A percentile compares a stretch with the other conserved stretches of the same genome.
Conservation (phyloP, 2,797 vertebrate species). For the Tragopan temminckii region DNA sequence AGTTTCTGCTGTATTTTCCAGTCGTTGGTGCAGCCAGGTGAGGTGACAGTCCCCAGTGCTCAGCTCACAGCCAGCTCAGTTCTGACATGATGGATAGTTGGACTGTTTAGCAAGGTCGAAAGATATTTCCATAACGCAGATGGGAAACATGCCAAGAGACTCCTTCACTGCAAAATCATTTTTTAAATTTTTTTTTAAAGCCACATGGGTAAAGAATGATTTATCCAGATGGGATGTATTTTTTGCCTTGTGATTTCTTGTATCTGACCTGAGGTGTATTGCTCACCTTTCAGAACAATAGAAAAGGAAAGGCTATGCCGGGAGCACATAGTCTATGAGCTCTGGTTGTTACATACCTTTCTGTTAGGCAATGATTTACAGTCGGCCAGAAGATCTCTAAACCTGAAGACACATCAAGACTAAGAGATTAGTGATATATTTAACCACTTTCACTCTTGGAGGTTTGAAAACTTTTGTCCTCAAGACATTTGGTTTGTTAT, state of each 20-base stretch:
- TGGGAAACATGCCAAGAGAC: not conserved
- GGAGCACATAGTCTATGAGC: not conserved
- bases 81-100: slow-evolving; percentile 12
- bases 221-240: not conserved
- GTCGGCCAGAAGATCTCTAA: not conserved
- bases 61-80: not conserved
- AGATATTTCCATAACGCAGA: slow-evolving; percentile 34
- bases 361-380: not conserved
- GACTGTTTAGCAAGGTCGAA: not conserved
- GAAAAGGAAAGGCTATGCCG: not conserved
- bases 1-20: not conserved
- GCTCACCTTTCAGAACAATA: not conserved
- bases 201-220: not conserved
- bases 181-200: not conserved
- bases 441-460: slow-evolving; percentile 34
- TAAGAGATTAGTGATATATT: not conserved
- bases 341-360: not conserved
- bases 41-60: not conserved
- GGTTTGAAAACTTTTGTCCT: slow-evolving; percentile 7
- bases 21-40: not conserved
- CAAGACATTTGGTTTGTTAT: not conserved
- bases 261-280: not conserved
- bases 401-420: not conserved
- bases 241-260: not conserved
- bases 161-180: not conserved